A percentile compares a stretch with the other conserved stretches of the same genome.
Evolutionary conservation across 2,113 vertebrate species (phyloP).

Genomic region (Sinocyclocheilus grahami): DNA sequence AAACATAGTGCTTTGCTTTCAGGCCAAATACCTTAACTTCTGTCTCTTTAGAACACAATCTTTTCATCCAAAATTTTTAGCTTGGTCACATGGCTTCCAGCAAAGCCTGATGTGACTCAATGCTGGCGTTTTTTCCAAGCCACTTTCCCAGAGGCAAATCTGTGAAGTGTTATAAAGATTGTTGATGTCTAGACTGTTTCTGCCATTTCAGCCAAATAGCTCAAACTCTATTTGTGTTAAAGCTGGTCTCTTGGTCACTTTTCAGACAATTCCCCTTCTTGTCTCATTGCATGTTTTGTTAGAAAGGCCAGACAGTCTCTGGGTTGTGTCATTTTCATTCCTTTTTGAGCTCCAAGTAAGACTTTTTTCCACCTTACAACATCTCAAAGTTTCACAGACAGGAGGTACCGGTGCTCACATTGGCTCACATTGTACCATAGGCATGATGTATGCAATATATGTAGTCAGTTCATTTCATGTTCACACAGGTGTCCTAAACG

Average conservation of each 20-base stretch:
- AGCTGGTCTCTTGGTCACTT: slow-evolving; percentile 11
- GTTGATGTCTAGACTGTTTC: slow-evolving; percentile 11
- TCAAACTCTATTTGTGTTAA: slow-evolving; percentile 16
- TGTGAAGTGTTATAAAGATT: slow-evolving; percentile 19
- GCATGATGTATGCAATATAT: background rate
- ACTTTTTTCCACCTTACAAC: background rate
- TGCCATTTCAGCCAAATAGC: slow-evolving; percentile 4
- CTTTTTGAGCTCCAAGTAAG: background rate
- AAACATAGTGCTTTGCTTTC: background rate
- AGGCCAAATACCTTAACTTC: background rate
- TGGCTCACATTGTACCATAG: background rate
- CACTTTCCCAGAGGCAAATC: slow-evolving; percentile 28
- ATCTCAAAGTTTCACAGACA: background rate
- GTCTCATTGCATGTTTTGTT: background rate
- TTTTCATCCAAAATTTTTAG: background rate
- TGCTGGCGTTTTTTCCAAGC: background rate
- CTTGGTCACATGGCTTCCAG: slow-evolving; percentile 1
- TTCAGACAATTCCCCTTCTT: background rate
- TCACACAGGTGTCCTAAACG: background rate
- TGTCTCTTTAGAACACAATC: background rate
- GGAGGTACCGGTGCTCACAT: background rate
- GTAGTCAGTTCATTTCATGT: slow-evolving; percentile 1
- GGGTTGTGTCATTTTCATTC: background rate
- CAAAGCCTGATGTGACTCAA: background rate
- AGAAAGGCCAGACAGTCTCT: slow-evolving; percentile 11